Percentiles rank a stretch among this genome's conserved stretches.
Conservation (phyloP, 2,113 vertebrate species). For the Xyrauchen texanus region DNA sequence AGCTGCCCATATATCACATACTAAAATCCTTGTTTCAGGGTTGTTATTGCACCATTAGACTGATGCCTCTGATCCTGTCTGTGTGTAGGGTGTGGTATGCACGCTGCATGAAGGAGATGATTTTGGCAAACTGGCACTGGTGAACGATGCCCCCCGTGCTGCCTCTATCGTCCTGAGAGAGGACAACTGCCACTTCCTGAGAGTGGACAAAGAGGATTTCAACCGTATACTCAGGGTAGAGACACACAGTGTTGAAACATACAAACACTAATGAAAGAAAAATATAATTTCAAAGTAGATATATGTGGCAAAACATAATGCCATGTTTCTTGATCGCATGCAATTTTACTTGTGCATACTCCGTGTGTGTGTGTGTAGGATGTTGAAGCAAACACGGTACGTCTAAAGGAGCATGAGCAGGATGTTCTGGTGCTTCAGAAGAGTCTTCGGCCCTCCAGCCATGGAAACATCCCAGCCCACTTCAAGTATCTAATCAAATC, state of each 20-base stretch:
- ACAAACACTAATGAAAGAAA: background rate
- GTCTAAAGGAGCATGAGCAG: constrained; percentile 96
- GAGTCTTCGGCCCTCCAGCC: constrained; percentile 86
- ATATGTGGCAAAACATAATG: too few species aligned
- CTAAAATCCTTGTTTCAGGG: too few species aligned
- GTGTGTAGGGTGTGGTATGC: constrained; percentile 89
- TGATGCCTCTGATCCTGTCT: constrained; percentile 6
- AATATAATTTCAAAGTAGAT: too few species aligned
- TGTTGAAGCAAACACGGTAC: constrained; percentile 97
- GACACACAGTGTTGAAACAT: background rate
- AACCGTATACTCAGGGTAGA: constrained; percentile 93
- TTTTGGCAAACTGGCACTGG: constrained; percentile 95
- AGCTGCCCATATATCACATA: too few species aligned
- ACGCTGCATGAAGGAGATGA: constrained; percentile 97
- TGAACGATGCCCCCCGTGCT: constrained; percentile 93
- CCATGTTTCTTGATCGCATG: too few species aligned
- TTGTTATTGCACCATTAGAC: background rate
- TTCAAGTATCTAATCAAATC: constrained; percentile 77
- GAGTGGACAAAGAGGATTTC: constrained; percentile 98
- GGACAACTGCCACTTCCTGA: constrained; percentile 96
- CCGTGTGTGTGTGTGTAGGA: constrained; percentile 79
- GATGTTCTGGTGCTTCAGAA: constrained; percentile 96
- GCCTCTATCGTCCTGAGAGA: constrained; percentile 95
- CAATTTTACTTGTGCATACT: too few species aligned
- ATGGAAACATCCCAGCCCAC: constrained; percentile 86